Evolutionary conservation across 2,113 vertebrate genomes (phyloP).

Genomic region (Lepus americanus): DNA sequence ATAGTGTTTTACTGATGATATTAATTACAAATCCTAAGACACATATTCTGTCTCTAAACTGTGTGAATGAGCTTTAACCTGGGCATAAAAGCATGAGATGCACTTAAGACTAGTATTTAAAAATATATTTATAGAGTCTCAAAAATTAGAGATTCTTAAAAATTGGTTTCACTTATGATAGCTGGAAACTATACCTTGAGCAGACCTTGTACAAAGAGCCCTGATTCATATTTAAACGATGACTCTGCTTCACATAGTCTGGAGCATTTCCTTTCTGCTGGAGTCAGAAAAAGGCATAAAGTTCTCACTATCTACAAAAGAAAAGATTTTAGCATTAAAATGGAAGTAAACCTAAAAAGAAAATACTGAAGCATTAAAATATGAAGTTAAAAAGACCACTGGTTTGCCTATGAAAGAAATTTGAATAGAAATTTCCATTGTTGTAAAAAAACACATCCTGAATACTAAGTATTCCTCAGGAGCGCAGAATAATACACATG

Average conservation of each 20-base stretch:
- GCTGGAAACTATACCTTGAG: slow-evolving; percentile 92
- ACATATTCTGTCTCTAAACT: neutral
- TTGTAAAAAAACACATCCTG: slow-evolving; percentile 37
- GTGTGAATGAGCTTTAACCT: neutral
- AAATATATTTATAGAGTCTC: neutral
- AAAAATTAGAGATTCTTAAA: slow-evolving; percentile 6
- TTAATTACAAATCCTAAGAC: neutral
- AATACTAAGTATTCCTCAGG: slow-evolving; percentile 30
- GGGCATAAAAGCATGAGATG: neutral
- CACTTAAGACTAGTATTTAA: slow-evolving; percentile 29
- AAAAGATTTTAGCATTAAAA: slow-evolving; percentile 73
- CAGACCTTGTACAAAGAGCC: slow-evolving; percentile 97
- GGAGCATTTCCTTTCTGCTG: slow-evolving; percentile 95
- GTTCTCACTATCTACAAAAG: slow-evolving; percentile 95
- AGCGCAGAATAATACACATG: neutral
- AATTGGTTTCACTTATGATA: slow-evolving; percentile 16
- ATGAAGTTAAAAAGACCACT: slow-evolving; percentile 21
- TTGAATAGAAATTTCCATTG: slow-evolving; percentile 39
- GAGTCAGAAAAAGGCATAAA: slow-evolving; percentile 96
- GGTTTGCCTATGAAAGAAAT: slow-evolving; percentile 35
- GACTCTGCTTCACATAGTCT: slow-evolving; percentile 93
- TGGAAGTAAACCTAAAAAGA: slow-evolving; percentile 63
- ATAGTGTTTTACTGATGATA: neutral
- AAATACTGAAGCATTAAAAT: slow-evolving; percentile 72
- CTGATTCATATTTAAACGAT: slow-evolving; percentile 97